These are phyloP conservation scores for Drosophila kanapiae DNA, from an alignment of 1,140 invertebrate genomes.

Conservation along the genomic window DNA sequence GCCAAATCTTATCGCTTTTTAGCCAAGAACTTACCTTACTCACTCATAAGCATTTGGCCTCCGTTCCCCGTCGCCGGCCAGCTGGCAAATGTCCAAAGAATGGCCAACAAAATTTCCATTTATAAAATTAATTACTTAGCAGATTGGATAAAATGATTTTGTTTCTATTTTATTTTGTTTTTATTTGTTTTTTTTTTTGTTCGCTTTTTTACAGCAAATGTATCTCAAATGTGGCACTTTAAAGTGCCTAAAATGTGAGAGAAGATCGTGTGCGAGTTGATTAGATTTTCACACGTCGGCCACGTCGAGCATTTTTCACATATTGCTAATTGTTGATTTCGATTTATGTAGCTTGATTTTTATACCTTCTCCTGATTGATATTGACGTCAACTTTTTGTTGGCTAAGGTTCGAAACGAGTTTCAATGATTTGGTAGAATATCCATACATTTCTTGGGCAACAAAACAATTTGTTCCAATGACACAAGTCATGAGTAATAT, in stretches of 20 bases:
- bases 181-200: background rate
- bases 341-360: constrained; percentile 31
- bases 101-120: constrained; percentile 50
- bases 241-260: constrained; percentile 13
- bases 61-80: constrained; percentile 18
- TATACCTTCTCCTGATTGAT: constrained; percentile 30
- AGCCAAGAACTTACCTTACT: constrained; percentile 68
- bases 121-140: constrained; percentile 63
- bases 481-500: constrained; percentile 60
- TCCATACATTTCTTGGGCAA: constrained; percentile 30
- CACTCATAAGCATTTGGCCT: constrained; percentile 46
- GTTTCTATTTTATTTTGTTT: constrained; percentile 16
- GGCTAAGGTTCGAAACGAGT: constrained; percentile 31
- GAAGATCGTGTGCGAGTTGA: constrained; percentile 35
- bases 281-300: constrained; percentile 67
- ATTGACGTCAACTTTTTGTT: constrained; percentile 56
- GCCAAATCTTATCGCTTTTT: constrained; percentile 28
- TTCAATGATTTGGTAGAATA: background rate
- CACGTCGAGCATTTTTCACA: constrained; percentile 42
- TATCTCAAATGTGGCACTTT: constrained; percentile 45
- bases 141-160: constrained; percentile 35
- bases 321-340: constrained; percentile 62
- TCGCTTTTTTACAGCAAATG: constrained; percentile 6
- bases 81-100: constrained; percentile 69
- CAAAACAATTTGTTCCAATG: constrained; percentile 47